Percentiles rank a stretch among this genome's conserved stretches.
phyloP scores from a whole-genome alignment of 1,140 invertebrate genomes.

The Probaryconus sp. region DNA sequence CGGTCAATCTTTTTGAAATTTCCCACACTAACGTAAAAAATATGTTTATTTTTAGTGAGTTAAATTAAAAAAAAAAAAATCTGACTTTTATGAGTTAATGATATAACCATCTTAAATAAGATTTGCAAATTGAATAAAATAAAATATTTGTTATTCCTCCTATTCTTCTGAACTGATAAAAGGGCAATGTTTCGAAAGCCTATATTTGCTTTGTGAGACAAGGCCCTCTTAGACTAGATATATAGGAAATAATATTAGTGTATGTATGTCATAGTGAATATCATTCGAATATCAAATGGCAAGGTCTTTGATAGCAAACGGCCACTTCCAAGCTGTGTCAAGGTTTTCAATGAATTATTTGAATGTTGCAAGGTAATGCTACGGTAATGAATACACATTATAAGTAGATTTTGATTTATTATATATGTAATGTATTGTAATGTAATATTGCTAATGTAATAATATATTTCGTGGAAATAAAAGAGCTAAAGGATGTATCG shows the following conservation, averaged over 20 bases:
- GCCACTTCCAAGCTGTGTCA: slow-evolving; percentile 43
- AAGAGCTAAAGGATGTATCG: slow-evolving; percentile 10
- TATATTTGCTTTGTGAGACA: slow-evolving; percentile 17
- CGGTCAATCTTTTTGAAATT: too few species aligned
- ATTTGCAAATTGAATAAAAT: too few species aligned
- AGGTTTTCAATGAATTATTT: slow-evolving; percentile 56
- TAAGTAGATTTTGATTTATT: slow-evolving; percentile 34
- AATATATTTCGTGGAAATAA: background rate
- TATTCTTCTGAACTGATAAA: too few species aligned
- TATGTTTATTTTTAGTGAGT: too few species aligned
- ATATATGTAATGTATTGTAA: slow-evolving; percentile 31
- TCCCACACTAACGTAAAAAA: too few species aligned
- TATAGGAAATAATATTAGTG: slow-evolving; percentile 48
- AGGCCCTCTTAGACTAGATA: slow-evolving; percentile 22
- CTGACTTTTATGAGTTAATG: too few species aligned
- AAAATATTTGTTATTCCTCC: too few species aligned
- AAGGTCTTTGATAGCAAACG: slow-evolving; percentile 49
- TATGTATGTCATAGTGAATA: slow-evolving; percentile 30
- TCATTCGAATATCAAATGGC: slow-evolving; percentile 59
- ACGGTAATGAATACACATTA: slow-evolving; percentile 25
- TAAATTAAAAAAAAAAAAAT: too few species aligned
- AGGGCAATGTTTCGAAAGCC: too few species aligned
- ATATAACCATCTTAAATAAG: too few species aligned
- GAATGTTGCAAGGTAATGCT: slow-evolving; percentile 48
- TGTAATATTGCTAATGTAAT: background rate